Conservation (phyloP, 1,140 invertebrate species). For the Bombus impatiens region DNA sequence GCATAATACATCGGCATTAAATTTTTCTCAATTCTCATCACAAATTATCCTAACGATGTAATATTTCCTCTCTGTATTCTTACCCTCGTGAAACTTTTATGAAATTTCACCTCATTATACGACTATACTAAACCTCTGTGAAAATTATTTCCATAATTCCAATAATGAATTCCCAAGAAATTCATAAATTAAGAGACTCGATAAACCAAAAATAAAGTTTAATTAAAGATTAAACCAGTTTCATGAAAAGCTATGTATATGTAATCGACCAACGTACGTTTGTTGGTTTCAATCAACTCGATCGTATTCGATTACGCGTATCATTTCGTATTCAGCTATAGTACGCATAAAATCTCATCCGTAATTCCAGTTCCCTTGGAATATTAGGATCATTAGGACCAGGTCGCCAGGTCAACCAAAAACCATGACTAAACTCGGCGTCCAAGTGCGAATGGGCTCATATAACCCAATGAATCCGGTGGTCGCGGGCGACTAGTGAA, state of each 20-base stretch:
- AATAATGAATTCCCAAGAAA: background rate
- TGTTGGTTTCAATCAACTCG: too few relatives aligned
- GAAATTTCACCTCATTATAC: background rate
- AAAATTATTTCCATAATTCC: background rate
- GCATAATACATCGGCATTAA: background rate
- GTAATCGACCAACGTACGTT: too few relatives aligned
- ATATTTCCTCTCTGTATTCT: background rate
- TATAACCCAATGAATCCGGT: too few relatives aligned
- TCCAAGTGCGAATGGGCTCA: too few relatives aligned
- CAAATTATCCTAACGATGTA: background rate
- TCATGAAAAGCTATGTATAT: background rate
- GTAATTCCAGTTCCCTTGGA: background rate
- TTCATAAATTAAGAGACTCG: background rate
- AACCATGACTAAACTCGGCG: too few relatives aligned
- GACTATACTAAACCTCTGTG: background rate
- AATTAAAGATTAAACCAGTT: background rate
- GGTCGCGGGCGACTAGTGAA: too few relatives aligned
- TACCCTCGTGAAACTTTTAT: background rate
- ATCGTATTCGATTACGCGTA: too few relatives aligned
- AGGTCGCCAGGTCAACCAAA: too few relatives aligned
- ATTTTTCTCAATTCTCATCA: background rate
- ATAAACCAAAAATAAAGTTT: background rate
- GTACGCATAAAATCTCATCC: background rate
- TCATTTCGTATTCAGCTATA: background rate
- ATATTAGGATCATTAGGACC: too few relatives aligned